Conservation (phyloP, 2,797 vertebrate species). For the Molossus alvarezi region DNA sequence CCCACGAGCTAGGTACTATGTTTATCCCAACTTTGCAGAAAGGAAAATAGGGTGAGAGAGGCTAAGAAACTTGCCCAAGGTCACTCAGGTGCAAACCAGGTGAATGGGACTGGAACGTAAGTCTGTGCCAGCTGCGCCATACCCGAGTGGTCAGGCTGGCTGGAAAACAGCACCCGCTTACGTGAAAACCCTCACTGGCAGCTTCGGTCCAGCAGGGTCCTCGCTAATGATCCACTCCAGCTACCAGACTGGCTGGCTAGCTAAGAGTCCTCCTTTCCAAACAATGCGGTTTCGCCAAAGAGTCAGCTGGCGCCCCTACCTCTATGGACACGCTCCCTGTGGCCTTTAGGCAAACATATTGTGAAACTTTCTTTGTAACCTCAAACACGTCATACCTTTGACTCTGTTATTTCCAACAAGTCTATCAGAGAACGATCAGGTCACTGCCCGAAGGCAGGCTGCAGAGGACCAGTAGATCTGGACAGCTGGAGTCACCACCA, state of each 20-base stretch:
- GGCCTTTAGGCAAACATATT: not conserved
- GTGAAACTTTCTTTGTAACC: not conserved
- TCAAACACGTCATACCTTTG: not conserved
- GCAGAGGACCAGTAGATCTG: not conserved
- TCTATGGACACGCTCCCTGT: not conserved
- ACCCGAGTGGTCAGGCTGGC: not conserved
- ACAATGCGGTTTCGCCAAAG: not conserved
- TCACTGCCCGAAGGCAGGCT: not conserved
- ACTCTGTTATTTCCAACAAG: not conserved
- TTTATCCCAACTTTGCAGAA: constrained; percentile 14
- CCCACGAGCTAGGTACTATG: not conserved
- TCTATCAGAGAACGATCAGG: not conserved
- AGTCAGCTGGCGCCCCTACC: not conserved
- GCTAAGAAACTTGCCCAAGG: not conserved
- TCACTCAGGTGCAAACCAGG: not conserved
- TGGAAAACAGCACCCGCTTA: not conserved
- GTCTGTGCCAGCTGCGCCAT: not conserved
- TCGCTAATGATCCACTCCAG: not conserved
- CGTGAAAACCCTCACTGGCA: not conserved
- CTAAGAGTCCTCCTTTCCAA: not conserved
- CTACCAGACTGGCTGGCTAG: not conserved
- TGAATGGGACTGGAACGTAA: not conserved
- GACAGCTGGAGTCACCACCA: not conserved
- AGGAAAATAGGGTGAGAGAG: not conserved
- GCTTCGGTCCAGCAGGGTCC: not conserved